Evolutionary conservation across 2,888 invertebrate species (phyloP).

Genomic region (Punctoribates punctum): DNA sequence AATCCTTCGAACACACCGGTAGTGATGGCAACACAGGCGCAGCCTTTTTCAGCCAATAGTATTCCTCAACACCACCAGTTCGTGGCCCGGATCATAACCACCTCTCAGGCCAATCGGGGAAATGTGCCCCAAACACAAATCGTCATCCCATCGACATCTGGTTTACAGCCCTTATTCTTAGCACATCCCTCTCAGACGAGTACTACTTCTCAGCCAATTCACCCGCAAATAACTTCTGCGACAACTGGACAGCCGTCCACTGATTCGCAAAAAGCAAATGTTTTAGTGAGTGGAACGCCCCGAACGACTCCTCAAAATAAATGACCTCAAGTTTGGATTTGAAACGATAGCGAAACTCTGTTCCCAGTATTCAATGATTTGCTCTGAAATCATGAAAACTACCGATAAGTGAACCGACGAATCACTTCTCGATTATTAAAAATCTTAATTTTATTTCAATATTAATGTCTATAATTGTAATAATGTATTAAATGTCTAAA

Average conservation of each 20-base stretch:
- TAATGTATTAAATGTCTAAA: background rate
- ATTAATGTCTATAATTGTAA: too few species aligned
- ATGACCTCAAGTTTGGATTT: too few species aligned
- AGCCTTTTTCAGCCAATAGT: background rate
- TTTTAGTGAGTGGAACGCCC: background rate
- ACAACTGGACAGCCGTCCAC: background rate
- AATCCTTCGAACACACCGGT: background rate
- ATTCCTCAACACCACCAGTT: constrained; percentile 29
- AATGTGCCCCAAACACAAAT: constrained; percentile 35
- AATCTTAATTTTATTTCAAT: background rate
- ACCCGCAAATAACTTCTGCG: background rate
- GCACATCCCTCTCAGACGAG: constrained; percentile 14
- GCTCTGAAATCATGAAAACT: background rate
- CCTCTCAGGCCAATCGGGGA: constrained; percentile 5
- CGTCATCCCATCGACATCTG: constrained; percentile 38
- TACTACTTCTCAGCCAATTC: background rate
- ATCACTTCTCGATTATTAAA: too few species aligned
- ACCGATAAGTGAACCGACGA: background rate
- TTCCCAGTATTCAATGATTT: too few species aligned
- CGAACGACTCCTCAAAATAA: background rate
- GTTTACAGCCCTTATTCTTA: constrained; percentile 34
- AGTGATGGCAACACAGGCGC: constrained; percentile 22
- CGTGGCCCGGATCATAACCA: constrained; percentile 38
- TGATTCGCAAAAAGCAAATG: background rate
- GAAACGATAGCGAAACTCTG: too few species aligned